A percentile compares a stretch with the other conserved stretches of the same genome.
These are phyloP conservation scores for Hipparchia sbordonii DNA, from an alignment of 2,888 invertebrate species.

Conservation along the genomic window DNA sequence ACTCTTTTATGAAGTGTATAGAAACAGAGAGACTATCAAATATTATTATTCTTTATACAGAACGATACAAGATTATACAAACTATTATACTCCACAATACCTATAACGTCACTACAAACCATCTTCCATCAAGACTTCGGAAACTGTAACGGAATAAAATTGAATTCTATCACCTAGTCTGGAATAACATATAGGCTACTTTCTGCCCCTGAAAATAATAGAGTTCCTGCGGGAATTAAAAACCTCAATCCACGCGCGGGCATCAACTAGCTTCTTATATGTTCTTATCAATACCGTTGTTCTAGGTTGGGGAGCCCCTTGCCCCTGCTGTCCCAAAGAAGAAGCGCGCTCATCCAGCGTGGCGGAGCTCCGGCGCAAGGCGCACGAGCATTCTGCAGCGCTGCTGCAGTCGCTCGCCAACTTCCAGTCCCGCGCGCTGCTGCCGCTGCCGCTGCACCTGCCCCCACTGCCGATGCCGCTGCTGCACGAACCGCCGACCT, in stretches of 20 bases:
- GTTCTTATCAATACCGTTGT: not conserved
- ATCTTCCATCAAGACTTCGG: not conserved
- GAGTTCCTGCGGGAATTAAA: too few relatives aligned
- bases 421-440: constrained; percentile 84
- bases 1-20: not conserved
- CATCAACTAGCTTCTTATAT: too few relatives aligned
- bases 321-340: constrained; percentile 89
- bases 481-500: constrained; percentile 50
- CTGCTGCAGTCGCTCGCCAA: constrained; percentile 88
- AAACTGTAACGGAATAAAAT: not conserved
- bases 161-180: not conserved
- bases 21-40: not conserved
- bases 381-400: constrained; percentile 97
- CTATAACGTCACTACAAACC: not conserved
- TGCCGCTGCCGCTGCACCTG: constrained; percentile 68
- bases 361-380: constrained; percentile 95
- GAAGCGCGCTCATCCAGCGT: constrained; percentile 93
- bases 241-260: too few relatives aligned
- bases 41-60: not conserved
- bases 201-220: too few relatives aligned
- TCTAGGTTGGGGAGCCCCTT: constrained; percentile 88
- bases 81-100: not conserved
- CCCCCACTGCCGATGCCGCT: constrained; percentile 62
- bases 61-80: not conserved
- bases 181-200: too few relatives aligned